phyloP scores from a whole-genome alignment of 2,888 invertebrate species.

The Beris morrisii region DNA sequence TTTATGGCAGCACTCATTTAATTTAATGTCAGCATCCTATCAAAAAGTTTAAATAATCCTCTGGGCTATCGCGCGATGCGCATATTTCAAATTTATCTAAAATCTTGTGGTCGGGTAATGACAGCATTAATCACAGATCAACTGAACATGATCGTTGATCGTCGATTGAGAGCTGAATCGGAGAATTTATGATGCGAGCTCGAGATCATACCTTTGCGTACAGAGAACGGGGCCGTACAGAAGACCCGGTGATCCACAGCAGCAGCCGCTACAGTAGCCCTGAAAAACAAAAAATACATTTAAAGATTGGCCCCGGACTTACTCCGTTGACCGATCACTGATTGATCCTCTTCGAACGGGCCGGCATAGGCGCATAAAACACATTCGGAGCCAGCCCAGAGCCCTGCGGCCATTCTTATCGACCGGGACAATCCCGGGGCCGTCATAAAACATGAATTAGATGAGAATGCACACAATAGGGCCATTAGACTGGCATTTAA shows the following conservation, averaged over 20 bases:
- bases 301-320: too few relatives aligned
- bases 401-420: constrained; percentile 5
- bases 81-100: constrained; percentile 31
- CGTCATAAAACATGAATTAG: constrained; percentile 29
- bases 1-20: constrained; percentile 14
- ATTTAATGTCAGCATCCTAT: constrained; percentile 25
- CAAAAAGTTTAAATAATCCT: constrained; percentile 4
- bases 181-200: not conserved
- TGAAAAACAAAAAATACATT: not conserved
- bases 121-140: constrained; percentile 29
- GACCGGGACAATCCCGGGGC: constrained; percentile 8
- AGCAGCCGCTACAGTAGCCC: too few relatives aligned
- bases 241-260: not conserved
- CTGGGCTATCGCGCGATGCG: constrained; percentile 1
- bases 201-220: not conserved
- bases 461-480: constrained; percentile 14
- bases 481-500: constrained; percentile 15
- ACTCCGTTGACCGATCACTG: not conserved
- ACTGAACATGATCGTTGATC: constrained; percentile 21
- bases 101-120: constrained; percentile 31
- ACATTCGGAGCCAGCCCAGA: not conserved
- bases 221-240: not conserved
- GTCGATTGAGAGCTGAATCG: constrained; percentile 5
- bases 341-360: constrained; percentile 14
- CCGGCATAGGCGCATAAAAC: not conserved